A percentile compares a stretch with the other conserved stretches of the same genome.
These are phyloP conservation scores for Aplidium turbinatum DNA, from an alignment of 23 tunicate species.

Conservation along the genomic window DNA sequence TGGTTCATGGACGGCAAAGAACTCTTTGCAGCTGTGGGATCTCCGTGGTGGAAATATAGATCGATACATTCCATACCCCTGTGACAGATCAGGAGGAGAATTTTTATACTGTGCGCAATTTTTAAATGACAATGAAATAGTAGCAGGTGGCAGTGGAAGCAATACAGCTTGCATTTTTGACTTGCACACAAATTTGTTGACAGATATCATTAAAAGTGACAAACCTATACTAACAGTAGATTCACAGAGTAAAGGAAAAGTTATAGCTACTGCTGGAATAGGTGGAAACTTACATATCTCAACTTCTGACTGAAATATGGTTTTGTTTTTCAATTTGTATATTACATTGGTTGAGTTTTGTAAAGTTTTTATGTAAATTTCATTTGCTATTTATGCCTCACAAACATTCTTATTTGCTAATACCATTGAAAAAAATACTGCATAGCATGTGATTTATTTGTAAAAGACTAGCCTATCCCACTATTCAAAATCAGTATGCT, in stretches of 20 bases:
- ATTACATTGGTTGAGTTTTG: not conserved
- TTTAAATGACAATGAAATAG: conserved; percentile 23
- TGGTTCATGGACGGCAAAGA: conserved; percentile 82
- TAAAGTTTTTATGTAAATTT: not conserved
- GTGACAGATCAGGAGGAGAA: conserved; percentile 63
- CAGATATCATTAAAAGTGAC: conserved; percentile 19
- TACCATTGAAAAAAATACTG: too few species aligned
- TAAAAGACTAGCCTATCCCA: too few species aligned
- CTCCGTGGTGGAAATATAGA: conserved; percentile 37
- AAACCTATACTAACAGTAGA: conserved; percentile 57
- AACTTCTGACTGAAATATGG: too few species aligned
- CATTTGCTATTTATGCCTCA: too few species aligned
- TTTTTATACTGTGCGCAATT: conserved; percentile 77
- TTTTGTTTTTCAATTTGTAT: not conserved
- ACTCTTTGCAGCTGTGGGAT: conserved; percentile 83
- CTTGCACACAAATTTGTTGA: conserved; percentile 17
- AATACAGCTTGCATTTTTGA: conserved; percentile 58
- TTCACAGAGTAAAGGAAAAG: conserved; percentile 28
- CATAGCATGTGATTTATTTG: too few species aligned
- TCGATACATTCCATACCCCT: conserved; percentile 42
- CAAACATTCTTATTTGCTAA: too few species aligned
- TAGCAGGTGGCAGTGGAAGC: conserved; percentile 93
- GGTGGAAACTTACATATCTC: conserved; percentile 60
- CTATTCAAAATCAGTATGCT: too few species aligned
- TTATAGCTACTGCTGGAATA: conserved; percentile 48